phyloP scores from a whole-genome alignment of 2,113 vertebrate genomes.

The Anseranas semipalmata region DNA sequence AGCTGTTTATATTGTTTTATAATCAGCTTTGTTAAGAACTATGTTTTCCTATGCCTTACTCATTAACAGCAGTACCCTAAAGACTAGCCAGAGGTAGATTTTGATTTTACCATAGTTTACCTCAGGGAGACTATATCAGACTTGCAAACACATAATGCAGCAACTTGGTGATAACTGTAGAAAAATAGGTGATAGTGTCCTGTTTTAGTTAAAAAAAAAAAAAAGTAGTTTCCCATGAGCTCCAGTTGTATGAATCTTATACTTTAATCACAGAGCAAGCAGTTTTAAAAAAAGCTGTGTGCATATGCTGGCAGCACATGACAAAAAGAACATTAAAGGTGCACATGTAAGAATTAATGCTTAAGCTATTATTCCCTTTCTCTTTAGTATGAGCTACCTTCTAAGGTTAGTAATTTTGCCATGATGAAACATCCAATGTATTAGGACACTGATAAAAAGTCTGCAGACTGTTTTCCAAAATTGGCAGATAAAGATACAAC shows the following conservation, averaged over 20 bases:
- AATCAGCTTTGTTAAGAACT: background rate
- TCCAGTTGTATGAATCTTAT: background rate
- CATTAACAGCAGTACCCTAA: background rate
- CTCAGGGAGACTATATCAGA: background rate
- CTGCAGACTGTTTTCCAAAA: background rate
- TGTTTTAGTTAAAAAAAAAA: background rate
- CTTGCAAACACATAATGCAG: background rate
- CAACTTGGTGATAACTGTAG: background rate
- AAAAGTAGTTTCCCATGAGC: background rate
- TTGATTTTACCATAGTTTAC: background rate
- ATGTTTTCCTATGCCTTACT: background rate
- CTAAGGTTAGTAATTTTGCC: background rate
- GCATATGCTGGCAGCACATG: background rate
- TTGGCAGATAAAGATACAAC: background rate
- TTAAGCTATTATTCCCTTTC: background rate
- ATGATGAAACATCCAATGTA: background rate
- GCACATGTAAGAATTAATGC: background rate
- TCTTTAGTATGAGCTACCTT: background rate
- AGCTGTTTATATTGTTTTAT: background rate
- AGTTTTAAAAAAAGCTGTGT: background rate
- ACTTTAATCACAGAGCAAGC: background rate
- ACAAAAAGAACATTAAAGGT: background rate
- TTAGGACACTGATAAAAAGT: background rate
- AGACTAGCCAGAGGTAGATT: background rate
- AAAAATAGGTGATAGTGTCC: background rate